phyloP scores from a whole-genome alignment of 2,797 vertebrate species.

The Halcyon badia region DNA sequence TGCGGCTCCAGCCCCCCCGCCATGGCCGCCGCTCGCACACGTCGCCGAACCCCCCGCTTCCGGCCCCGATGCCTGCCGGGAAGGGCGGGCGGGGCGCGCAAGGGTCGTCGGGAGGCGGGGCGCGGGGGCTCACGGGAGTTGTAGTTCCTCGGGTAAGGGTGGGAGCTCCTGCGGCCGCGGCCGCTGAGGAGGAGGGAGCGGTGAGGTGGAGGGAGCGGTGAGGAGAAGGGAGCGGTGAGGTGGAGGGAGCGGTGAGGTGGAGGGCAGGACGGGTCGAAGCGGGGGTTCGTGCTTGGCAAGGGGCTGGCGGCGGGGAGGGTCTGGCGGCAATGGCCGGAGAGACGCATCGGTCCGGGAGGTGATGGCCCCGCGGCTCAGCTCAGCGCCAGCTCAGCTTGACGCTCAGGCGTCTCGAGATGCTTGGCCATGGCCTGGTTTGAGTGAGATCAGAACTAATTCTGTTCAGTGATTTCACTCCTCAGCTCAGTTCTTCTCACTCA shows the following conservation, averaged over 20 bases:
- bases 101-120: background rate
- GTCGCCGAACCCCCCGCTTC: background rate
- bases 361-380: too few species aligned
- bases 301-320: too few species aligned
- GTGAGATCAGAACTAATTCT: too few species aligned
- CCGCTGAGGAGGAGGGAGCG: background rate
- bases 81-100: background rate
- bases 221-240: background rate
- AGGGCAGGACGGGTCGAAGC: too few species aligned
- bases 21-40: conserved; percentile 12
- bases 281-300: background rate
- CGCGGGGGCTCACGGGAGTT: background rate
- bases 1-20: conserved; percentile 53
- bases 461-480: too few species aligned
- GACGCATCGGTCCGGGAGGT: background rate
- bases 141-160: background rate
- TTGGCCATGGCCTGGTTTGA: background rate
- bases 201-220: too few species aligned
- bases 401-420: background rate
- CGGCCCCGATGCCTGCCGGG: background rate
- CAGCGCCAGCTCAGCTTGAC: background rate
- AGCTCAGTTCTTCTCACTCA: too few species aligned
- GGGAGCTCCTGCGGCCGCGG: too few species aligned
- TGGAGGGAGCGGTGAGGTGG: too few species aligned
- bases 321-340: background rate